Evolutionary conservation across 2,113 vertebrate species (phyloP).

Genomic region (Aspiorhynchus laticeps): DNA sequence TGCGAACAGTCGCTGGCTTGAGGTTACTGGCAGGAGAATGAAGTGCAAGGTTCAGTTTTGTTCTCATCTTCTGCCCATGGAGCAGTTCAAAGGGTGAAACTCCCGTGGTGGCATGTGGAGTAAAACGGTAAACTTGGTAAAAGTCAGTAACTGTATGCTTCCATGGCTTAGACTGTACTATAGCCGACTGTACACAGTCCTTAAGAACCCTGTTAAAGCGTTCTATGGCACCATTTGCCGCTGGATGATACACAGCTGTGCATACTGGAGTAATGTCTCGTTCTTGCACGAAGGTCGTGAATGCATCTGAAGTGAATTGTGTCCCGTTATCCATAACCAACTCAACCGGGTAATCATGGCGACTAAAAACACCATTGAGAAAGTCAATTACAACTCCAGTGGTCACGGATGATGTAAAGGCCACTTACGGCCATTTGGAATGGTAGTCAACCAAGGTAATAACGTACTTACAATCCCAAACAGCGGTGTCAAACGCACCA

Average conservation of each 20-base stretch:
- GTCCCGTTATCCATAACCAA: not conserved
- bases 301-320: not conserved
- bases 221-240: no score
- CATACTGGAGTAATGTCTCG: not conserved
- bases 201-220: constrained; percentile 10
- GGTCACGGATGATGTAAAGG: no score
- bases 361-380: no score
- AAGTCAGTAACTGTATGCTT: not conserved
- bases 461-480: no score
- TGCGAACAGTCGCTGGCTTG: not conserved
- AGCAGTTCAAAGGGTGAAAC: constrained; percentile 15
- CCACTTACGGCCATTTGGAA: no score
- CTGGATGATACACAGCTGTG: no score
- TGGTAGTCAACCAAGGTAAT: no score
- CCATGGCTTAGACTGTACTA: constrained; percentile 4
- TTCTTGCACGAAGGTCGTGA: not conserved
- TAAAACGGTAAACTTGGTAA: not conserved
- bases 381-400: no score
- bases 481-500: no score
- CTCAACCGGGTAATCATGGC: not conserved
- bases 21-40: not conserved
- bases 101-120: not conserved
- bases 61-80: not conserved
- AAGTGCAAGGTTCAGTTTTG: not conserved
- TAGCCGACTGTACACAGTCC: constrained; percentile 9